Evolutionary conservation across 2,797 vertebrate genomes (phyloP), one percentile per base, ranked within the genome.

Genomic region (Artibeus lituratus): DNA sequence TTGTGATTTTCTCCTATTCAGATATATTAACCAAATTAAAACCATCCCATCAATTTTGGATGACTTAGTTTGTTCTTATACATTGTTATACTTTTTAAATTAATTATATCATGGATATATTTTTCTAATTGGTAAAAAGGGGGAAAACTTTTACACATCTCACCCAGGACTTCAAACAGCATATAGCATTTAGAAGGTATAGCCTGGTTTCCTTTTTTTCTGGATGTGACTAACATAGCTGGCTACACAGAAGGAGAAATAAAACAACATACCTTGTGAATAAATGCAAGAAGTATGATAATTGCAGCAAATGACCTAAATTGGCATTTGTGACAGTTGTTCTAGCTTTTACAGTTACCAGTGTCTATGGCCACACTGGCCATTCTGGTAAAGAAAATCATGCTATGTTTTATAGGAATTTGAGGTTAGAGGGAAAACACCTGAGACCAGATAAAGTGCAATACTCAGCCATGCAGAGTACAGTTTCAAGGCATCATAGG

Each of bases 1-100:
- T 94, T 69, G 7, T 84, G 49, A 96, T 90, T 90, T 90, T 92
- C 78, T 95, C 74, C 8, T 69, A 44, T 84, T 53, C 86, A 76
- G 32, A 29, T 88, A 39, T n/a, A 67, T 59, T 72, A 90, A 74
- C 47, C 62, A 86, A 91, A 62, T 96, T 29, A 89, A 92, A 96
- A 90, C 19, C 3, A 76, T 86, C 12, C 11, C 57, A 42, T 78
- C 53, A 73, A 37, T 70, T 88, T 78, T 18, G 11, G 19, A 51
- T 67, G 14, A 76, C 49, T 80, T 76, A 74, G 94, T 91, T 86
- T 91, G 18, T 74, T 92, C 51, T 78, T 78, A 49, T 24, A 24
- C 9, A 21, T 49, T 59, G 82, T 53, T 81, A 47, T 62, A 47
- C 69, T 73, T 96, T 90, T 90, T 84, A 81, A 84, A 76, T 76